Base-by-base conservation (phyloP, 1,140 invertebrate species). In the Diabrotica virgifera region DNA sequence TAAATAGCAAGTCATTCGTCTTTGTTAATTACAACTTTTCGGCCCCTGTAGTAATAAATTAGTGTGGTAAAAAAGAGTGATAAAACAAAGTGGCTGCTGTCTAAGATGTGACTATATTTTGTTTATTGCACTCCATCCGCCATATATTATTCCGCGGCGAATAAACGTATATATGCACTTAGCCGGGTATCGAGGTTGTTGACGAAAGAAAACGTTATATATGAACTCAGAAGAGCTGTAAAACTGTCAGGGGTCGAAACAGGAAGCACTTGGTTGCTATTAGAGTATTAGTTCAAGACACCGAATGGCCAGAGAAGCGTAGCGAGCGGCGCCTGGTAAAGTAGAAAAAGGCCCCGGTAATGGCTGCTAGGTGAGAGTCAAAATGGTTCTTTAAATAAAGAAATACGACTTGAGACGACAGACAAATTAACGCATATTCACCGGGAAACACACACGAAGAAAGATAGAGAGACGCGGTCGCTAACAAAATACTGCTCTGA, bases 371-470 rank as follows among this genome's bases (percentile, higher is more conserved):
- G 72, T 74, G 72, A 69, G 73, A 73, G 73, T 73, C 73, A 75
- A 75, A 24, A 75, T 75, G 73, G 73, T 59, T 66, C 66, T 63
- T 65, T 68, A 72, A 75, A 75, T 75, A 72, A 75, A 75, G 73
- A 75, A 75, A 74, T 75, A 75, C 69, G 67, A 69, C 64, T 60
- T 57, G 59, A 54, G 72, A 56, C 68, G 73, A 75, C 73, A 73
- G 73, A 75, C 73, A 74, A 75, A 75, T 75, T 75, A 75, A 72
- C 69, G 64, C 56, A 59, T 24, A 63, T 56, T 40, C 38, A 36
- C 52, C 36, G 36, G 13, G n/a, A 56, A 56, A 40, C 52, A 63
- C 36, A 63, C 53, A 65, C 37, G 59, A 51, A 51, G 59, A 60
- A 60, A 59, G 63, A 52, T 62, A 62, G 65, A 67, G 51, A 70